Evolutionary conservation across 1,140 invertebrate species (phyloP).

Genomic region (Melitaea cinxia): DNA sequence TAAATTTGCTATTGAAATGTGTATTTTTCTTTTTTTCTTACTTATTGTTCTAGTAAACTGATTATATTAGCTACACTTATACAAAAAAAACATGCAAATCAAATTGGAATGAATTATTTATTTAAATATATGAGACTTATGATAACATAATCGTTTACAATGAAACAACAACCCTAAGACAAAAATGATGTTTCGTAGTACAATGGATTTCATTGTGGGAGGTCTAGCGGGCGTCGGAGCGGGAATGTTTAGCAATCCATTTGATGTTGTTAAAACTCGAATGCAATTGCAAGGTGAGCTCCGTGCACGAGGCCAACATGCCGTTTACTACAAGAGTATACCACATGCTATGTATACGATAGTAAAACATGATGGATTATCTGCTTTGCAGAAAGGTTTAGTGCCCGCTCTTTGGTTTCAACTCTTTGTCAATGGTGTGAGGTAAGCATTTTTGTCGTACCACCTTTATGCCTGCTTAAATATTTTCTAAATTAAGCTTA

Average conservation of each 20-base stretch:
- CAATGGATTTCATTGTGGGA: slow-evolving; percentile 86
- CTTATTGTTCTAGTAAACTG: too few relatives aligned
- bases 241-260: slow-evolving; percentile 87
- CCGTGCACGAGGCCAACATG: slow-evolving; percentile 84
- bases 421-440: slow-evolving; percentile 77
- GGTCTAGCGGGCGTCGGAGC: slow-evolving; percentile 86
- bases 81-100: too few relatives aligned
- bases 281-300: slow-evolving; percentile 96
- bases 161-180: too few relatives aligned
- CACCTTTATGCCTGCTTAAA: neutral
- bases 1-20: too few relatives aligned
- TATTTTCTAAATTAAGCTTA: neutral
- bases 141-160: too few relatives aligned
- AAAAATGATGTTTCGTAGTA: slow-evolving; percentile 48
- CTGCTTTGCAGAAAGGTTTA: slow-evolving; percentile 88
- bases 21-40: too few relatives aligned
- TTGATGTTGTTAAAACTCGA: slow-evolving; percentile 91
- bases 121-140: too few relatives aligned
- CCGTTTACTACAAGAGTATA: slow-evolving; percentile 86
- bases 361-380: slow-evolving; percentile 85
- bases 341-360: slow-evolving; percentile 87
- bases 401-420: slow-evolving; percentile 87
- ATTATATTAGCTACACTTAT: too few relatives aligned
- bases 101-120: too few relatives aligned
- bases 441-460: slow-evolving; percentile 55